These are phyloP conservation scores for Arvicanthis niloticus DNA, from an alignment of 2,113 vertebrate genomes.

Conservation along the genomic window DNA sequence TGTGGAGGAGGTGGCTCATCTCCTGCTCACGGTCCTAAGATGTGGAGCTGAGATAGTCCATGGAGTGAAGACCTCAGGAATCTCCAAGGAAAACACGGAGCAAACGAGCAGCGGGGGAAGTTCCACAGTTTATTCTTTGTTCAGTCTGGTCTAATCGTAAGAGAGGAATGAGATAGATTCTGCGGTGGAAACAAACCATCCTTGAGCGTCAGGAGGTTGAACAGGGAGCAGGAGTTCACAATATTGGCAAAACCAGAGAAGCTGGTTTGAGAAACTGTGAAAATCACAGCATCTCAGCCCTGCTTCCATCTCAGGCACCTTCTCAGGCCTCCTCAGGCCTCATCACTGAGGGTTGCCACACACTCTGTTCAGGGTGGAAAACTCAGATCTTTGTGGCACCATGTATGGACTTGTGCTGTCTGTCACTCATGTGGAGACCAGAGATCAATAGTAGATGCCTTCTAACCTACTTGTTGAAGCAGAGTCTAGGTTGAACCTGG, in stretches of 20 bases:
- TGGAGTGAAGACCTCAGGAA: not conserved
- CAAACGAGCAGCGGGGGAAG: not conserved
- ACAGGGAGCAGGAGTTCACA: not conserved
- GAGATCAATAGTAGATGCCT: not conserved
- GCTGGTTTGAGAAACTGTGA: not conserved
- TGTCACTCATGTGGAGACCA: not conserved
- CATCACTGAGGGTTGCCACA: rapidly evolving
- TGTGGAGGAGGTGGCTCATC: not conserved
- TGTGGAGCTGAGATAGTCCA: not conserved
- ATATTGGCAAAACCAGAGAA: not conserved
- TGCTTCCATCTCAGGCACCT: not conserved
- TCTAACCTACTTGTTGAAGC: not conserved
- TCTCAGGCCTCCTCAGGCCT: not conserved
- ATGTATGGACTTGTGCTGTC: not conserved
- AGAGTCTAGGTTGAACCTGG: not conserved
- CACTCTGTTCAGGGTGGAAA: not conserved
- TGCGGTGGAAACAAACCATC: not conserved
- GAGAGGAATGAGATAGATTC: not conserved
- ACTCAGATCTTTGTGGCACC: not conserved
- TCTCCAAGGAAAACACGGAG: not conserved
- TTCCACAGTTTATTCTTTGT: not conserved
- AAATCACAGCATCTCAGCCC: not conserved
- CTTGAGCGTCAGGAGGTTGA: not conserved
- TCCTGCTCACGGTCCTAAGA: not conserved
- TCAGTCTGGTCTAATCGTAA: not conserved